Percentiles rank a stretch among this genome's conserved stretches.
phyloP scores from a whole-genome alignment of 1,140 invertebrate species.

The Drosophila nebulosa region DNA sequence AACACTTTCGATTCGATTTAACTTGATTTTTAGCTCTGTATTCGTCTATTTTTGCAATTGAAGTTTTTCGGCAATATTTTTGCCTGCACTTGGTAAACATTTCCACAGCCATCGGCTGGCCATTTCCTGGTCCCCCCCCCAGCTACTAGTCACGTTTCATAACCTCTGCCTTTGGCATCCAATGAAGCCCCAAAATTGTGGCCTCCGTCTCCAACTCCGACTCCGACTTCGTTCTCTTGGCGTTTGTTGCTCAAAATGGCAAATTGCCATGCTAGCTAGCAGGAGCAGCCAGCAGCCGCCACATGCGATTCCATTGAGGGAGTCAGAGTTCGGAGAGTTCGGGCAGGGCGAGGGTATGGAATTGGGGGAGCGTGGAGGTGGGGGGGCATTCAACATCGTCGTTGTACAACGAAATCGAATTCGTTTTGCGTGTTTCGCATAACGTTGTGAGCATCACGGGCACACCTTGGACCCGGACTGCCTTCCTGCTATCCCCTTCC shows the following conservation, averaged over 20 bases:
- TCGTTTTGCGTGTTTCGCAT: slow-evolving; percentile 76
- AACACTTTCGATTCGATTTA: too few species aligned
- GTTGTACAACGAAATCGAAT: slow-evolving; percentile 61
- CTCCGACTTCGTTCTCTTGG: too few species aligned
- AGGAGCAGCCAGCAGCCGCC: too few species aligned
- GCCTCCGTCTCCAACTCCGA: slow-evolving; percentile 36
- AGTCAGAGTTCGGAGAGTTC: not conserved
- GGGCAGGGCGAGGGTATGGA: not conserved
- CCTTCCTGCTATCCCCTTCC: not conserved
- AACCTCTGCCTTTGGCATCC: slow-evolving; percentile 65
- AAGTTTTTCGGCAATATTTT: not conserved
- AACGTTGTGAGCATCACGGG: slow-evolving; percentile 30
- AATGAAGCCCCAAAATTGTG: slow-evolving; percentile 77
- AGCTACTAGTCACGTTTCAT: slow-evolving; percentile 6
- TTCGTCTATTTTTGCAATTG: not conserved
- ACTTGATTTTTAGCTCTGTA: not conserved
- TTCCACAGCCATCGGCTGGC: not conserved
- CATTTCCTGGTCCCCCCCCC: slow-evolving; percentile 8
- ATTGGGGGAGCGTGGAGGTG: slow-evolving; percentile 7
- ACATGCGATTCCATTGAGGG: not conserved
- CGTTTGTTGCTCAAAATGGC: slow-evolving; percentile 73
- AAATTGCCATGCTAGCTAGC: slow-evolving; percentile 71
- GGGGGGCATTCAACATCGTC: slow-evolving; percentile 26
- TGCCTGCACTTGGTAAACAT: not conserved
- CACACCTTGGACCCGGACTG: not conserved